A percentile compares a stretch with the other conserved stretches of the same genome.
phyloP scores from a whole-genome alignment of 2,113 vertebrate genomes.

The Ptyas mucosa region DNA sequence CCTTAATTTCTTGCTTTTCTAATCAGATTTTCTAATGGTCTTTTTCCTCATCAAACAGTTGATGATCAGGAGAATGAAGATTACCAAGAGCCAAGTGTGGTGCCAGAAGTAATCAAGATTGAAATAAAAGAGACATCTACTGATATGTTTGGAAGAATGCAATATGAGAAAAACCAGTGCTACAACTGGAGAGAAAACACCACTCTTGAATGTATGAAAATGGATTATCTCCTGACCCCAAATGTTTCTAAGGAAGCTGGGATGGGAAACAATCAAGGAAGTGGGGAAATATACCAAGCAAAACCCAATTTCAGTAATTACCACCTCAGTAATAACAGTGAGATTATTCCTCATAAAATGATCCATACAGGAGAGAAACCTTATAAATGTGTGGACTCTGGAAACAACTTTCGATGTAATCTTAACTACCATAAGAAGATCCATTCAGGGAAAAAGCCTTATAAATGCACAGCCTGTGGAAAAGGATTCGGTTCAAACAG shows the following conservation, averaged over 20 bases:
- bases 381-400: background rate
- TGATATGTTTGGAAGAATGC: background rate
- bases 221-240: background rate
- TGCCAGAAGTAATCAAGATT: background rate
- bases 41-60: background rate
- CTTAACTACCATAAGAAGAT: background rate
- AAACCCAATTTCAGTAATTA: background rate
- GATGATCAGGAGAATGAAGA: background rate
- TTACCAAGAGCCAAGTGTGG: background rate
- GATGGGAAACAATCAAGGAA: background rate
- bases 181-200: background rate
- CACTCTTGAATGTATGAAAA: background rate
- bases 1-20: background rate
- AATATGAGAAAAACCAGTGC: background rate
- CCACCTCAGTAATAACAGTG: background rate
- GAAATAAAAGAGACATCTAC: background rate
- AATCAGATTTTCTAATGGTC: background rate
- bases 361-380: background rate
- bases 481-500: background rate
- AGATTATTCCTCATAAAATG: background rate
- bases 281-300: background rate
- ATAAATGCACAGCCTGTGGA: background rate
- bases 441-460: background rate
- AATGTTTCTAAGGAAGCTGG: background rate
- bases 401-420: background rate